Evolutionary conservation across 2,888 invertebrate species (phyloP).

Genomic region (Acanthosepion lycidas): DNA sequence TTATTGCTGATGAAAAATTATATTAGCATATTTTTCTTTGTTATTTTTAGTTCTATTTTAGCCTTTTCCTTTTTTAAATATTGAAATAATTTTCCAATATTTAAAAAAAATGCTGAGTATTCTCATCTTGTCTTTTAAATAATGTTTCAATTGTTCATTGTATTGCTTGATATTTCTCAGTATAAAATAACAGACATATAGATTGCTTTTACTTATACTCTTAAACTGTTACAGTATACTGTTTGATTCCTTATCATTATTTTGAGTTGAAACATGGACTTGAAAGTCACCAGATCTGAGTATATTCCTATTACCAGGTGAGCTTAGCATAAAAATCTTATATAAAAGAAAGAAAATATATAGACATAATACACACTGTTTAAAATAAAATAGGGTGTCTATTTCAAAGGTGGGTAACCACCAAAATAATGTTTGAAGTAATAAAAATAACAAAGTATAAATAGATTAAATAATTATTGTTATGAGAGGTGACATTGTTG

Average conservation of each 20-base stretch:
- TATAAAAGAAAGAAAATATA: no score
- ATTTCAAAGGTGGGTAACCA: no score
- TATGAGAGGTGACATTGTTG: no score
- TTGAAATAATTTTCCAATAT: constrained; percentile 33
- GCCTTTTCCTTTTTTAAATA: neutral
- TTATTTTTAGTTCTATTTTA: neutral
- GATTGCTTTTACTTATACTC: neutral
- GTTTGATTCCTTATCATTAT: neutral
- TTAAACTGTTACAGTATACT: neutral
- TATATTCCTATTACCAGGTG: no score
- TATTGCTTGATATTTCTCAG: neutral
- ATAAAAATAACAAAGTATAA: no score
- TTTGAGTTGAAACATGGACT: neutral
- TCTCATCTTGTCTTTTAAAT: neutral
- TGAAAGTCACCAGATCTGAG: no score
- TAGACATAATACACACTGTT: no score
- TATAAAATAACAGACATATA: neutral
- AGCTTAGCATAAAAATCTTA: no score
- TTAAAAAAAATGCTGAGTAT: neutral
- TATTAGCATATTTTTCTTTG: constrained; percentile 15
- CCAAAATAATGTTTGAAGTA: no score
- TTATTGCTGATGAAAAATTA: constrained; percentile 33
- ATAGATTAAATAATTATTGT: no score
- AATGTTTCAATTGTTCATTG: constrained; percentile 15
- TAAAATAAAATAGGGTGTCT: no score